phyloP scores from a whole-genome alignment of 2,888 invertebrate genomes.

The Acronicta leporina region DNA sequence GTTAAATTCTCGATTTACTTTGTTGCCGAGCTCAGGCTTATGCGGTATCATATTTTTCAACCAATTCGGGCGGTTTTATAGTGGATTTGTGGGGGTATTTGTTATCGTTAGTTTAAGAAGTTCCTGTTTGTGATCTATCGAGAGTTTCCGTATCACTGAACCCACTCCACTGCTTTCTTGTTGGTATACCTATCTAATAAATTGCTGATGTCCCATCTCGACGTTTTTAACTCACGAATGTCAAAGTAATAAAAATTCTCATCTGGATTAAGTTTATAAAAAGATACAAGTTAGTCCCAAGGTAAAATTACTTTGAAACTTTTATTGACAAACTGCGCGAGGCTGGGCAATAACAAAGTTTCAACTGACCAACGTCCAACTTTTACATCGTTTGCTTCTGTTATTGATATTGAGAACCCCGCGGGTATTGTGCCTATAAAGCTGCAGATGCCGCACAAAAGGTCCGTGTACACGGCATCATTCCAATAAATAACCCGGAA shows the following conservation, averaged over 20 bases:
- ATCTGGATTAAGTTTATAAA: conserved; percentile 71
- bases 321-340: conserved; percentile 80
- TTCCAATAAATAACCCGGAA: conserved; percentile 77
- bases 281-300: conserved; percentile 74
- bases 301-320: conserved; percentile 80
- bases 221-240: conserved; percentile 52
- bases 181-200: conserved; percentile 32
- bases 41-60: conserved; percentile 83
- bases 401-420: conserved; percentile 78
- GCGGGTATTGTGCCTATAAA: conserved; percentile 66
- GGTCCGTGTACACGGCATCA: conserved; percentile 67
- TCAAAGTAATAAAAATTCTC: conserved; percentile 69
- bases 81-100: conserved; percentile 77
- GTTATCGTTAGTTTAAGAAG: conserved; percentile 78
- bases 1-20: conserved; percentile 86
- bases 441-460: conserved; percentile 72
- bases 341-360: conserved; percentile 75
- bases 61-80: conserved; percentile 75
- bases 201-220: conserved; percentile 47
- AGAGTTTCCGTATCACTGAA: conserved; percentile 40
- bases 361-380: conserved; percentile 75
- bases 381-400: conserved; percentile 72
- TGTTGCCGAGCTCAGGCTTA: conserved; percentile 79
- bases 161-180: conserved; percentile 13
- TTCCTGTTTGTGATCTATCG: conserved; percentile 54